Evolutionary conservation across 2,797 vertebrate genomes (phyloP).

Genomic region (Tachyglossus aculeatus): DNA sequence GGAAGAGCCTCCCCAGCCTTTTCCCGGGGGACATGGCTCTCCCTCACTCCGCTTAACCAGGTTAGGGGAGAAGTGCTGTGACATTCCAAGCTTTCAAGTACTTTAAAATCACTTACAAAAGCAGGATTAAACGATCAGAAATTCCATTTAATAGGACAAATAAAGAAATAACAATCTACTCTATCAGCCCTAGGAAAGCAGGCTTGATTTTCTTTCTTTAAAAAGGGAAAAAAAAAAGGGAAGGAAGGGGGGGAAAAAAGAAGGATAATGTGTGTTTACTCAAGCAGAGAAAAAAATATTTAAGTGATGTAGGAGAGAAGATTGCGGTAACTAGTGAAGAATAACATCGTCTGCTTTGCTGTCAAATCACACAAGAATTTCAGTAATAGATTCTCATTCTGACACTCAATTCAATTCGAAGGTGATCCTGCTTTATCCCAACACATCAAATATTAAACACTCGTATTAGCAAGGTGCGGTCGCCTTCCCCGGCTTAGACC

Average conservation of each 20-base stretch:
- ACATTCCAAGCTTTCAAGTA: conserved; percentile 75
- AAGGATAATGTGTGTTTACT: conserved; percentile 94
- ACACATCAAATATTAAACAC: conserved; percentile 99
- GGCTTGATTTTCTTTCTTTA: conserved; percentile 68
- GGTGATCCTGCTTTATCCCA: conserved; percentile 99
- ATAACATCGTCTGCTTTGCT: conserved; percentile 90
- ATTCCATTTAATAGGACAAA: conserved; percentile 86
- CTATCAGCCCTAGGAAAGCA: conserved; percentile 74
- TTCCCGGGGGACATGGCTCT: background rate
- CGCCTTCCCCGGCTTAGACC: conserved; percentile 85
- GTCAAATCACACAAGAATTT: conserved; percentile 94
- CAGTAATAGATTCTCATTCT: conserved; percentile 99
- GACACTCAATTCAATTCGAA: conserved; percentile 99
- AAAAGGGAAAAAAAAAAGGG: conserved; percentile 69
- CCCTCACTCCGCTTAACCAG: conserved; percentile 55
- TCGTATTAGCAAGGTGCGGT: conserved; percentile 92
- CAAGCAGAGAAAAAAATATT: conserved; percentile 96
- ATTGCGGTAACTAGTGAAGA: conserved; percentile 92
- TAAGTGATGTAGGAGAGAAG: conserved; percentile 87
- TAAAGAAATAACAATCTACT: conserved; percentile 86
- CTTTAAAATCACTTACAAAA: conserved; percentile 85
- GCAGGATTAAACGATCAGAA: conserved; percentile 82
- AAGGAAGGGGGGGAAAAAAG: conserved; percentile 76
- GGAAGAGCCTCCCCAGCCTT: background rate
- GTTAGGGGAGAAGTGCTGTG: conserved; percentile 73